Conservation (phyloP, 2,797 vertebrate species). For the Poecilia picta region DNA sequence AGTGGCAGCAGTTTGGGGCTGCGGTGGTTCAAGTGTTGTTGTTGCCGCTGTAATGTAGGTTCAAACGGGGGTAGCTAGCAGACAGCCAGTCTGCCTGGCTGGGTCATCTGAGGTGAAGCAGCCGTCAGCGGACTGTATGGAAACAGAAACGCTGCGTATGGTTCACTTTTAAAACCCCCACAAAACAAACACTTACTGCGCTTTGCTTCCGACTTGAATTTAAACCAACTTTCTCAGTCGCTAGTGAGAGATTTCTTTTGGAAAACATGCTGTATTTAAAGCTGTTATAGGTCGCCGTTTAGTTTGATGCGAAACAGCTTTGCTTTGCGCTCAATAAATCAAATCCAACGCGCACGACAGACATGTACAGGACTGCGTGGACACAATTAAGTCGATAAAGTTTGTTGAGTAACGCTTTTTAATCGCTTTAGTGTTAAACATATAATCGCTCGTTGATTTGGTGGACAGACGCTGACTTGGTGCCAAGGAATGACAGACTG, state of each 20-base stretch:
- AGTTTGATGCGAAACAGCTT: constrained; percentile 21
- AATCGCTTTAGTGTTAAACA: neutral
- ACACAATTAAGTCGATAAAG: neutral
- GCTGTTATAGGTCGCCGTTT: constrained; percentile 3
- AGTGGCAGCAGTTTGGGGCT: constrained; percentile 3
- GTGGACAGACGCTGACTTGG: constrained; percentile 31
- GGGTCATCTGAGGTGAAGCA: constrained; percentile 77
- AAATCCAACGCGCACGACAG: neutral
- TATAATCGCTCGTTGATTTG: neutral
- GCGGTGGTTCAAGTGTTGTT: constrained; percentile 28
- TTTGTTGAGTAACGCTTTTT: constrained; percentile 5
- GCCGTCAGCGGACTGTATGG: constrained; percentile 35
- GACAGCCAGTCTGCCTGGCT: constrained; percentile 59
- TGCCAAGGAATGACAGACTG: constrained; percentile 46
- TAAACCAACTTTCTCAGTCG: neutral
- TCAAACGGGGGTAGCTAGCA: constrained; percentile 66
- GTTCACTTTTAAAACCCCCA: neutral
- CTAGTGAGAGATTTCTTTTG: neutral
- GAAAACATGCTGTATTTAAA: neutral
- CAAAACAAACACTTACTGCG: neutral
- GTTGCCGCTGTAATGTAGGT: constrained; percentile 42
- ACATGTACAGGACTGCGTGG: too few species aligned
- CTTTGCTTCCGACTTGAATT: neutral
- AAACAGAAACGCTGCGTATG: constrained; percentile 5
- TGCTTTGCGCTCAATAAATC: too few species aligned